phyloP scores from a whole-genome alignment of 1,140 invertebrate genomes.

The Neoseiulus cucumeris region DNA sequence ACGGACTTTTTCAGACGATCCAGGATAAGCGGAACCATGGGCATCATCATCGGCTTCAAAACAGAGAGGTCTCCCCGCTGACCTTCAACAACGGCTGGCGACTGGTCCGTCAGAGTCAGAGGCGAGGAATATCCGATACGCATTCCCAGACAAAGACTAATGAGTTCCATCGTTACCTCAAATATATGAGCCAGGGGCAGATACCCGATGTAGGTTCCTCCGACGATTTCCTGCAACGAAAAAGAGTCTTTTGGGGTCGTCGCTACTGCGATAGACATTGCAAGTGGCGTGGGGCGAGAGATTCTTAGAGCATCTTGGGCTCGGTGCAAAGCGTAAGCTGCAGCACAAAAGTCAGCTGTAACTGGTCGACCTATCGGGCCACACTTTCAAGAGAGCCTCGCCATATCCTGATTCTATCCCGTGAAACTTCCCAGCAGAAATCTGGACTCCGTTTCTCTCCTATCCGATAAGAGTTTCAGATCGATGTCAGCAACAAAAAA shows the following conservation, averaged over 20 bases:
- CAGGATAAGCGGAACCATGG: slow-evolving; percentile 21
- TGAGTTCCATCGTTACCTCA: slow-evolving; percentile 51
- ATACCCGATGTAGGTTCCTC: slow-evolving; percentile 79
- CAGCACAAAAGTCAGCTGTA: too few species aligned
- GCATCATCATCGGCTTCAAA: slow-evolving; percentile 14
- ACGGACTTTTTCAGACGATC: slow-evolving; percentile 20
- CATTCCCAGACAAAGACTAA: slow-evolving; percentile 44
- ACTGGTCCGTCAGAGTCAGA: slow-evolving; percentile 71
- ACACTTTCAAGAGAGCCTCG: too few species aligned
- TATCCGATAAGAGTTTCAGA: too few species aligned
- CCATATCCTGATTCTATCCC: too few species aligned
- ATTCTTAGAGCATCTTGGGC: too few species aligned
- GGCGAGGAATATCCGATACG: slow-evolving; percentile 88
- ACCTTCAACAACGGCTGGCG: neutral
- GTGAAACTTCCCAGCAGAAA: too few species aligned
- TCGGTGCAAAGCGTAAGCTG: too few species aligned
- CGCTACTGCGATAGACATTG: slow-evolving; percentile 1
- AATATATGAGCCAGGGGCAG: slow-evolving; percentile 92
- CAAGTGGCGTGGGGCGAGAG: too few species aligned
- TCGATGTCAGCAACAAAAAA: too few species aligned
- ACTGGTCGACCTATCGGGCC: too few species aligned
- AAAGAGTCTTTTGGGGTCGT: neutral
- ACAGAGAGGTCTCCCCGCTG: neutral
- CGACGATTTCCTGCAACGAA: slow-evolving; percentile 24
- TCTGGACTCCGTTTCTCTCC: too few species aligned